phyloP scores from a whole-genome alignment of 2,113 vertebrate genomes.

The Romanogobio albipinnatus region DNA sequence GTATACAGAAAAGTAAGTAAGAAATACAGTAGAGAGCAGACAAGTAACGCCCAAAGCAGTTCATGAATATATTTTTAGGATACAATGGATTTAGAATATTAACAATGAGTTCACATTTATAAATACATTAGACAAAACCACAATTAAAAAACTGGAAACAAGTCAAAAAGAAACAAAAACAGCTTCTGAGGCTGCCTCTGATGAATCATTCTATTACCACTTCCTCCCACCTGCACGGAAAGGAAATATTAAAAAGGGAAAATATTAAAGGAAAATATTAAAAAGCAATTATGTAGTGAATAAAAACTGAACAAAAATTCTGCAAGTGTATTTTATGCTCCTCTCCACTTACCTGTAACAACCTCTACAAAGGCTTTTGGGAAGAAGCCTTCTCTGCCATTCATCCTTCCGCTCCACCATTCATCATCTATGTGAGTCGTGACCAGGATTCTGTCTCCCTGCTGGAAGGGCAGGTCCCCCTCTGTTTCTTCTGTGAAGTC shows the following conservation, averaged over 20 bases:
- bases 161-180: background rate
- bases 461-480: conserved; percentile 83
- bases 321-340: background rate
- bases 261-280: background rate
- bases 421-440: conserved; percentile 78
- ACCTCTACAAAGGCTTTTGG: conserved; percentile 82
- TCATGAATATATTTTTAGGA: conserved; percentile 9
- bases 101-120: conserved; percentile 10
- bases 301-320: background rate
- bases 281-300: background rate
- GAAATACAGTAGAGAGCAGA: background rate
- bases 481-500: conserved; percentile 83
- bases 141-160: background rate
- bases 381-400: conserved; percentile 86
- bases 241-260: background rate
- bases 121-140: background rate
- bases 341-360: conserved; percentile 74
- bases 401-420: conserved; percentile 86
- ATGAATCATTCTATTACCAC: background rate
- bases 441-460: conserved; percentile 86
- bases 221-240: conserved; percentile 3
- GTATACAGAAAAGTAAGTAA: background rate
- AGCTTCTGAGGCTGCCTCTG: background rate
- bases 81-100: background rate
- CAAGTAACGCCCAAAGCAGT: background rate